Evolutionary conservation across 2,113 vertebrate genomes (phyloP).

Genomic region (Sisor rabdophorus): DNA sequence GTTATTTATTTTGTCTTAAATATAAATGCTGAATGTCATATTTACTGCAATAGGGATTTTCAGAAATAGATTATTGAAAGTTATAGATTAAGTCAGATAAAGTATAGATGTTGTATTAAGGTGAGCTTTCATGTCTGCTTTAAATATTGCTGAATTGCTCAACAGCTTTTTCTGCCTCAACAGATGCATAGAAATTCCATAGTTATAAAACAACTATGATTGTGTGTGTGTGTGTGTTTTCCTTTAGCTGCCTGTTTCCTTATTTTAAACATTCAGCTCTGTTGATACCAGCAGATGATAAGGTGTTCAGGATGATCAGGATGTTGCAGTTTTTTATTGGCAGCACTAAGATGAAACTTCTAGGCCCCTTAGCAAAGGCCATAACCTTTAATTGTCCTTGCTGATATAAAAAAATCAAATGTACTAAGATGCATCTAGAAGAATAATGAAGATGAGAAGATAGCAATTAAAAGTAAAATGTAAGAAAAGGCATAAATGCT

Average conservation of each 20-base stretch:
- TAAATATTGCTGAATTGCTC: background rate
- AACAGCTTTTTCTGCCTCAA: background rate
- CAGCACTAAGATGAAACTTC: too few relatives aligned
- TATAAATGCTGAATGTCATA: background rate
- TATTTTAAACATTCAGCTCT: background rate
- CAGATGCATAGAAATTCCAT: background rate
- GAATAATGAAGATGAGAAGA: background rate
- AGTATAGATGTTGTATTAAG: background rate
- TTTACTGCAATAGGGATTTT: background rate
- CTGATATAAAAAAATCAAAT: background rate
- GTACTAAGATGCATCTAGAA: background rate
- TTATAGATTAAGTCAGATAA: background rate
- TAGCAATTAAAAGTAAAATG: background rate
- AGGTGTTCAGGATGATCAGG: too few relatives aligned
- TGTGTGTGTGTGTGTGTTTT: background rate
- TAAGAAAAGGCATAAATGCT: background rate
- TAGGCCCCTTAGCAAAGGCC: too few relatives aligned
- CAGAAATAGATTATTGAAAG: too few relatives aligned
- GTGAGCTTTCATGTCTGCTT: conserved; percentile 1
- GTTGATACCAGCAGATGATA: too few relatives aligned
- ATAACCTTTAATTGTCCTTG: too few relatives aligned
- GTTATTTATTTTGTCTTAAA: background rate
- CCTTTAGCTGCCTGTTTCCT: background rate
- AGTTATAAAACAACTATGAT: background rate
- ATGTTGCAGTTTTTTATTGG: too few relatives aligned